phyloP scores from a whole-genome alignment of 2,113 vertebrate genomes.

The Silurus glanis region DNA sequence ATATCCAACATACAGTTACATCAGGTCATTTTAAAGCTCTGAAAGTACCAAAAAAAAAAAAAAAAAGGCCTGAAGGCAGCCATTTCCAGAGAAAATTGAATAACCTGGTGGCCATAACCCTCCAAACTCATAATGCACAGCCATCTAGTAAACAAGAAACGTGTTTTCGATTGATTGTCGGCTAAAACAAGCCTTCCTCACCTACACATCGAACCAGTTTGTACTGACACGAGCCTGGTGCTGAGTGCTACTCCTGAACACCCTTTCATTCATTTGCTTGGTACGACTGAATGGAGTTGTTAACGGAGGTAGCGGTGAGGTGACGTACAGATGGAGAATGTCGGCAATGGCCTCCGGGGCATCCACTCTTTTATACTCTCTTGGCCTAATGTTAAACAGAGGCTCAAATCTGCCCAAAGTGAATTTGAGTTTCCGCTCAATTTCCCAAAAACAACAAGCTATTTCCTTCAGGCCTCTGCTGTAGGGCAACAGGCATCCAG shows the following conservation, averaged over 20 bases:
- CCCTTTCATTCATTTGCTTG: constrained; percentile 11
- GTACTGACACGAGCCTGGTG: neutral
- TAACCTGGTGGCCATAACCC: constrained; percentile 14
- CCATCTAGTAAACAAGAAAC: constrained; percentile 28
- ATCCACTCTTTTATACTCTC: constrained; percentile 31
- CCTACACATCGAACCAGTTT: constrained; percentile 14
- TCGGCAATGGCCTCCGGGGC: neutral
- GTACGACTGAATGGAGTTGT: constrained; percentile 15
- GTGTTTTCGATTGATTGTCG: constrained; percentile 3
- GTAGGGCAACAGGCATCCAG: neutral
- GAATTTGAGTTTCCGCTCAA: constrained; percentile 41
- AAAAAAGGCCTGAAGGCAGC: neutral
- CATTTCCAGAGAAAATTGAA: constrained; percentile 18
- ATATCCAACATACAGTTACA: neutral
- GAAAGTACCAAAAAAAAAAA: constrained; percentile 10
- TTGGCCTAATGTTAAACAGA: constrained; percentile 42
- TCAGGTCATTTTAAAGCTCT: neutral
- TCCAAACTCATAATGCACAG: neutral
- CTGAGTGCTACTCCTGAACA: neutral
- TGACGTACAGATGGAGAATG: constrained; percentile 2
- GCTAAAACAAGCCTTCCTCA: constrained; percentile 20
- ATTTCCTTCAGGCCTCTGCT: constrained; percentile 25
- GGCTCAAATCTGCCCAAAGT: constrained; percentile 30
- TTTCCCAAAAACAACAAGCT: constrained; percentile 28
- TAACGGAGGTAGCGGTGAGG: constrained; percentile 29